Conservation (phyloP, 2,113 vertebrate genomes). For the cat (Felis catus) region F.catus_Fca126_mat1.0 CM031428.1:33854501-33855000, state of each 20-base stretch:
- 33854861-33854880: background rate
- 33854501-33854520: background rate
- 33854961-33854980: background rate
- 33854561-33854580: background rate
- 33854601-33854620: fast-evolving
- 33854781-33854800: background rate
- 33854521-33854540: background rate
- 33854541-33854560: background rate
- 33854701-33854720: background rate
- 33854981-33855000: background rate
- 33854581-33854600: background rate
- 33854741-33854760: background rate
- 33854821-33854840: background rate
- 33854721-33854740: background rate
- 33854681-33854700: background rate
- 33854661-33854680: background rate
- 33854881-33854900: background rate
- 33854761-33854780: background rate
- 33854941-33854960: background rate
- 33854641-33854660: too few relatives aligned
- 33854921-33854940: constrained; percentile 20
- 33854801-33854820: background rate
- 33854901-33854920: background rate
- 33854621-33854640: too few relatives aligned
- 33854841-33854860: background rate